Evolutionary conservation across 2,888 invertebrate species (phyloP).

Genomic region (Chorisops tibialis): DNA sequence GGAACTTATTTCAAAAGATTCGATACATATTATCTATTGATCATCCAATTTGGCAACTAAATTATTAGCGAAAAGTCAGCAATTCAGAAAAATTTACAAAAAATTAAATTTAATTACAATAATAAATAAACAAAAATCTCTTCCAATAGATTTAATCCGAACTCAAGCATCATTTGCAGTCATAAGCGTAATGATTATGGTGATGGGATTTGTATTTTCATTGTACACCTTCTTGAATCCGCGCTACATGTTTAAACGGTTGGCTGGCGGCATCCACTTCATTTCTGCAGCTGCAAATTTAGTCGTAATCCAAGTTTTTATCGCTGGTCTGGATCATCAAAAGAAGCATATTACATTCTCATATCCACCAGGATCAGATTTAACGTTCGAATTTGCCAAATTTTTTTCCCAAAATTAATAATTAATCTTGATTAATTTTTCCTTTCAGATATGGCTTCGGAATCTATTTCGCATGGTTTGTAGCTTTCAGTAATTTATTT

Average conservation of each 20-base stretch:
- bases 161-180: constrained; percentile 82
- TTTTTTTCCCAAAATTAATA: neutral
- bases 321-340: constrained; percentile 70
- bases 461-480: constrained; percentile 73
- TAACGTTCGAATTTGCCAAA: constrained; percentile 54
- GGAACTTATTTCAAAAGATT: no score
- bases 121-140: no score
- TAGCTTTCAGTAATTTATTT: constrained; percentile 65
- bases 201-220: constrained; percentile 77
- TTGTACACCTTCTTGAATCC: constrained; percentile 80
- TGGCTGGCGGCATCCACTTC: constrained; percentile 80
- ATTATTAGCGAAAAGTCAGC: no score
- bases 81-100: no score
- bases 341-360: constrained; percentile 61
- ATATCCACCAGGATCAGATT: constrained; percentile 64
- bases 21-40: no score
- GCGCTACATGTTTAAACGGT: constrained; percentile 83
- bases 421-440: constrained; percentile 8
- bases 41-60: no score
- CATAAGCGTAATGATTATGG: constrained; percentile 76
- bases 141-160: constrained; percentile 71
- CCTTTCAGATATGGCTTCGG: constrained; percentile 65
- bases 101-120: no score
- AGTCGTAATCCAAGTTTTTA: constrained; percentile 78
- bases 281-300: constrained; percentile 78